phyloP scores from a whole-genome alignment of 2,888 invertebrate genomes.

The Malacosoma neustria region DNA sequence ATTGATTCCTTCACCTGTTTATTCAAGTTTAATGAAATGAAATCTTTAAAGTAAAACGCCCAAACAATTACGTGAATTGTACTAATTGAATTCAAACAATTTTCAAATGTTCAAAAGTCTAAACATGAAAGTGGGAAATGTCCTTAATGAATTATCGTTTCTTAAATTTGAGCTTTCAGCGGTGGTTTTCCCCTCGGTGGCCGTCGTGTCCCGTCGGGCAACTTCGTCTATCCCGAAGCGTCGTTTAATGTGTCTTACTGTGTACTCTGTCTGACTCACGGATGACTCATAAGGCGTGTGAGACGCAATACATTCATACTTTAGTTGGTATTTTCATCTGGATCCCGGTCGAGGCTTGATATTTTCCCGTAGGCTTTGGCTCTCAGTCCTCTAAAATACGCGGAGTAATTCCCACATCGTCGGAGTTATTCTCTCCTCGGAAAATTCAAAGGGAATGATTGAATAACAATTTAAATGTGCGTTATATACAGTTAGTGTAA shows the following conservation, averaged over 20 bases:
- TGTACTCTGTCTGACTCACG: conserved; percentile 43
- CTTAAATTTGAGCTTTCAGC: conserved; percentile 64
- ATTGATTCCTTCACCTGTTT: no score
- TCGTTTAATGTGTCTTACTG: conserved; percentile 12
- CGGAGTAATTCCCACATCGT: conserved; percentile 25
- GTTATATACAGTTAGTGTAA: conserved; percentile 13
- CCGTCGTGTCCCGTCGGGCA: conserved; percentile 31
- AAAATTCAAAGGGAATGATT: conserved; percentile 50
- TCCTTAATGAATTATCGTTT: conserved; percentile 55
- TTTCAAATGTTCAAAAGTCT: conserved; percentile 19
- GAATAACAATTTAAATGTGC: conserved; percentile 41
- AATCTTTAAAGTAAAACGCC: not conserved
- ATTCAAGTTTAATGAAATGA: not conserved
- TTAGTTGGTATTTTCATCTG: conserved; percentile 37
- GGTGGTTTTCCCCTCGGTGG: conserved; percentile 28
- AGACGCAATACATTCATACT: conserved; percentile 24
- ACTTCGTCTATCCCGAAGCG: conserved; percentile 28
- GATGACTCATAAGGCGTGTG: conserved; percentile 35
- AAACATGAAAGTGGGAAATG: conserved; percentile 36
- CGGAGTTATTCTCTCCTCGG: conserved; percentile 19
- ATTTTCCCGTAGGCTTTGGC: conserved; percentile 65
- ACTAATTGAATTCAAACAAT: not conserved
- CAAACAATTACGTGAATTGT: not conserved
- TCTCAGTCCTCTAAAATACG: conserved; percentile 52
- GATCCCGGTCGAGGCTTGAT: conserved; percentile 62